Evolutionary conservation across 2,888 invertebrate genomes (phyloP), one percentile per base, ranked within the genome.

Genomic region (Caenorhabditis becei): DNA sequence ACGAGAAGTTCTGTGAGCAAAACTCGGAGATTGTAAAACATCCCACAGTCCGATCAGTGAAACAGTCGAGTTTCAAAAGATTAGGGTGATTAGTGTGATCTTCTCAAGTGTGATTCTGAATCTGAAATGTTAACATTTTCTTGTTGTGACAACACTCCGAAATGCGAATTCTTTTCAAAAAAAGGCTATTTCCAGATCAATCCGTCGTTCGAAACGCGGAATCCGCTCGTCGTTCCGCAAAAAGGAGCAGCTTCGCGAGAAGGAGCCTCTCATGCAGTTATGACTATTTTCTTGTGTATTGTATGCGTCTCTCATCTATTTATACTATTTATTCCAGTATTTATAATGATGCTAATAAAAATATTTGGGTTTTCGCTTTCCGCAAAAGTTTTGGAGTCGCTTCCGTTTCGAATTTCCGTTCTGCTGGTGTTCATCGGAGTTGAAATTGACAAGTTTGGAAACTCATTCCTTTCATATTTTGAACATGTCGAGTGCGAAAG

Each of bases 131-230:
- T n/a, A 59, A 23, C 47, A 54, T 26, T 14, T 11, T 47, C 44
- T 32, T 32, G 5, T 32, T 32, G n/a, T n/a, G n/a, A n/a, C n/a
- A n/a, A n/a, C n/a, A n/a, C n/a, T n/a, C n/a, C n/a, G n/a, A n/a
- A n/a, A n/a, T n/a, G n/a, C n/a, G n/a, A n/a, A n/a, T n/a, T n/a
- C n/a, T n/a, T n/a, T n/a, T n/a, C n/a, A n/a, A n/a, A n/a, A n/a
- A n/a, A n/a, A n/a, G n/a, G n/a, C n/a, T n/a, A n/a, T n/a, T 77
- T 85, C 16, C 66, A 85, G 84, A 70, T 85, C 84, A 18, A 79
- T 85, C 32, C 81, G 84, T 20, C 75, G 84, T 11, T 83, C 83
- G 24, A 85, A 85, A 72, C 67, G 84, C 14, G 84, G 84, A 47
- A 49, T 78, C 3, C 79, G 84, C 5, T 83, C 83, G 8, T 85